These are phyloP conservation scores for Heliconius aoede DNA, from an alignment of 2,888 invertebrate species.

Conservation along the genomic window DNA sequence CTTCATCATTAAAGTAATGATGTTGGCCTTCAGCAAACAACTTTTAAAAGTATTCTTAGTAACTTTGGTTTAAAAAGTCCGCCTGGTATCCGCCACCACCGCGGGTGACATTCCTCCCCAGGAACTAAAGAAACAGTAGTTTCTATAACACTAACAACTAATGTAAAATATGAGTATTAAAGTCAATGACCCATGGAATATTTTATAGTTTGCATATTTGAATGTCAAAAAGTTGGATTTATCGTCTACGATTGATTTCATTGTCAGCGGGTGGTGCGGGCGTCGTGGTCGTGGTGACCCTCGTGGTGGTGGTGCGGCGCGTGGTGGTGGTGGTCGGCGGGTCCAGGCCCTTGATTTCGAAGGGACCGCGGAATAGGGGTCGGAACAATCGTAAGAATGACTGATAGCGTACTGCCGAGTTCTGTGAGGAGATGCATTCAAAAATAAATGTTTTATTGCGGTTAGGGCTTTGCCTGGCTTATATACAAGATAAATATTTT, in stretches of 20 bases:
- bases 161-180: conserved; percentile 10
- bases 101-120: background rate
- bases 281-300: conserved; percentile 51
- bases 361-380: conserved; percentile 88
- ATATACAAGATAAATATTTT: background rate
- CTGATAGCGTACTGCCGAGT: conserved; percentile 89
- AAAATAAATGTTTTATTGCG: background rate
- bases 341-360: conserved; percentile 89
- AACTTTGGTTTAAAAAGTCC: conserved; percentile 1
- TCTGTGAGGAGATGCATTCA: conserved; percentile 81
- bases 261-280: conserved; percentile 45
- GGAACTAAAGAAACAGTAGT: background rate
- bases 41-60: conserved; percentile 23
- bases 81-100: conserved; percentile 14
- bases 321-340: conserved; percentile 82
- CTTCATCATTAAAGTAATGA: conserved; percentile 17
- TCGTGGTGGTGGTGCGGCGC: conserved; percentile 58
- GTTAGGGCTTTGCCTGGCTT: background rate
- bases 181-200: background rate
- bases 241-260: conserved; percentile 39
- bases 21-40: conserved; percentile 18
- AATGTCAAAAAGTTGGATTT: background rate
- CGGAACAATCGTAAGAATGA: conserved; percentile 88
- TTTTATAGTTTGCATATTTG: background rate
- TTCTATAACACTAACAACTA: background rate